Base-by-base conservation (phyloP, 1,140 invertebrate species). In the Drosophila orosa region DNA sequence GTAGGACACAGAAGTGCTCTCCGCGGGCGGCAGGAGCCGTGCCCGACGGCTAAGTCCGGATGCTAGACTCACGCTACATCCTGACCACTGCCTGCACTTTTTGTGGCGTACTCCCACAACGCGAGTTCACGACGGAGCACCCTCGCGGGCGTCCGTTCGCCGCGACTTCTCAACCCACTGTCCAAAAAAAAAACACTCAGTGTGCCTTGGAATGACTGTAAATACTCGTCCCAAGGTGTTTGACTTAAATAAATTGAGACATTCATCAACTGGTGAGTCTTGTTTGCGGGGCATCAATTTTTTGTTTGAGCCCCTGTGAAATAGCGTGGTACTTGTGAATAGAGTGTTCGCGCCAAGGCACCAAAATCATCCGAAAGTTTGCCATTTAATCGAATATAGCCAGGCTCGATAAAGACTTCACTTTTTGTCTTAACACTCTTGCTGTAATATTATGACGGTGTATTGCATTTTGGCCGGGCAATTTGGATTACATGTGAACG, bases 181-280 rank as follows among this genome's bases (percentile, higher is more conserved):
- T 37, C 57, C 9, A 17, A 93, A 75, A 79, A 90, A 87, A 71
- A 81, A 93, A 56, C 92, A 92, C 76, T 92, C 92, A 50, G 40
- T 59, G 13, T 86, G 75, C 7, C 79, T 92, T 61, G 90, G 80
- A 68, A 90, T 79, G 54, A 92, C 75, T 47, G 89, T 90, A 74
- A 93, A 93, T 15, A 93, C 55, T 37, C 91, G 85, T 35, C 89
- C 85, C 37, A 92, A 60, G n/a, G 74, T 62, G 39, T 91, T 66
- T 42, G 79, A 62, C 50, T 71, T 67, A 59, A 71, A 61, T 39
- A 71, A 55, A n/a, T 25, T n/a, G 48, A 40, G 52, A 27, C 52
- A 68, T 35, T 42, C 65, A 60, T 24, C 65, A 68, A 62, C 59
- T 71, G 59, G 59, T 48, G 59, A 37, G 35, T 59, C 58, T 71